Evolutionary conservation across 1,140 invertebrate species (phyloP).

Genomic region (Lepidotrigona ventralis): DNA sequence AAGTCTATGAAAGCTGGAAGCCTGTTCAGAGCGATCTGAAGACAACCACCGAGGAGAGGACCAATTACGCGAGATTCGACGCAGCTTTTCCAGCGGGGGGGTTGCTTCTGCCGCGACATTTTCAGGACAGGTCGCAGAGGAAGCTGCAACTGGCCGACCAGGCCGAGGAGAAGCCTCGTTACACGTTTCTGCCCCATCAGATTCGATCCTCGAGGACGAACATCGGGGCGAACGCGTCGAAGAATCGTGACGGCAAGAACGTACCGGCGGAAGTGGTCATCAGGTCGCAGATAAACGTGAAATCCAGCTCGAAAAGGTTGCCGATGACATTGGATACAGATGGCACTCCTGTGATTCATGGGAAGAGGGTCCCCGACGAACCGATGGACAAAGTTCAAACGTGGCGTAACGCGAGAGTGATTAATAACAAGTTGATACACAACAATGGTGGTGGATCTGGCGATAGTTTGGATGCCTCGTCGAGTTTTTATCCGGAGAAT

Average conservation of each 20-base stretch:
- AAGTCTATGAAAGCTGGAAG: slow-evolving; percentile 67
- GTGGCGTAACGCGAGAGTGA: slow-evolving; percentile 92
- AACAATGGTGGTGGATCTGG: not conserved
- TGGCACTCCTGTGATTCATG: slow-evolving; percentile 89
- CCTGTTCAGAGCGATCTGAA: slow-evolving; percentile 48
- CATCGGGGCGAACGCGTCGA: slow-evolving; percentile 73
- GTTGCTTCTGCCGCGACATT: slow-evolving; percentile 56
- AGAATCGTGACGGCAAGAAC: slow-evolving; percentile 73
- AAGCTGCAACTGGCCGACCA: slow-evolving; percentile 48
- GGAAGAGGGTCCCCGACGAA: slow-evolving; percentile 90
- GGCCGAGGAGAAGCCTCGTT: slow-evolving; percentile 30
- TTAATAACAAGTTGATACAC: slow-evolving; percentile 87
- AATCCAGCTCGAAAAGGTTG: slow-evolving; percentile 65
- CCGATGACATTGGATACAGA: slow-evolving; percentile 82
- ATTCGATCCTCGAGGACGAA: slow-evolving; percentile 70
- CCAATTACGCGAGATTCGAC: slow-evolving; percentile 33
- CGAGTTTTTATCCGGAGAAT: slow-evolving; percentile 23
- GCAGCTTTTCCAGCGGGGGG: slow-evolving; percentile 8
- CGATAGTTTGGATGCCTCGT: not conserved
- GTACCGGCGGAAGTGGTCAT: slow-evolving; percentile 86
- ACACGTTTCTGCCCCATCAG: slow-evolving; percentile 69
- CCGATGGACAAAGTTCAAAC: slow-evolving; percentile 88
- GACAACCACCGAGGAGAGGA: slow-evolving; percentile 10
- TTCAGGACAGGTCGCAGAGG: slow-evolving; percentile 59
- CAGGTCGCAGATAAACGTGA: slow-evolving; percentile 80